phyloP scores from a whole-genome alignment of 2,113 vertebrate genomes.

The Malurus alboscapulatus region DNA sequence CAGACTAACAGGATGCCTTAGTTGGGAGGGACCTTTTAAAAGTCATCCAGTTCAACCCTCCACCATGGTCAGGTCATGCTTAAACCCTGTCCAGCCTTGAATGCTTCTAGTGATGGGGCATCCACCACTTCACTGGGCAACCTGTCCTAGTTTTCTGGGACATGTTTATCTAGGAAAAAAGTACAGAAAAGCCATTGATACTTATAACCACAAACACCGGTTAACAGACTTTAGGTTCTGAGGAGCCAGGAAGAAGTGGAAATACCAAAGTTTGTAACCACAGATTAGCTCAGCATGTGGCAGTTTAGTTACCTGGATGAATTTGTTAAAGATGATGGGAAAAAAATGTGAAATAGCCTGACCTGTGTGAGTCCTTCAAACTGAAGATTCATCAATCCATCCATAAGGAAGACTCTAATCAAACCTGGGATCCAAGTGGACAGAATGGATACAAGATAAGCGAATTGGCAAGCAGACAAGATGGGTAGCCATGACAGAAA shows the following conservation, averaged over 20 bases:
- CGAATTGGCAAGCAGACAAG: not conserved
- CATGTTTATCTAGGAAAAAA: not conserved
- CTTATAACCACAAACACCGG: not conserved
- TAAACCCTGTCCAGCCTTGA: not conserved
- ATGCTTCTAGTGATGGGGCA: not conserved
- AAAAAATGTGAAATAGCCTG: not conserved
- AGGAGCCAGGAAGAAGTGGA: not conserved
- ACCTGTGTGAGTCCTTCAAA: not conserved
- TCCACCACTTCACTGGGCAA: not conserved
- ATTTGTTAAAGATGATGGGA: not conserved
- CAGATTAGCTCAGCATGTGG: not conserved
- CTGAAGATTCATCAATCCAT: not conserved
- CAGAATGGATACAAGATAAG: not conserved
- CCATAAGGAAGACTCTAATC: not conserved
- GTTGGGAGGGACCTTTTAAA: not conserved
- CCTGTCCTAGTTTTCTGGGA: not conserved
- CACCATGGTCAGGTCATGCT: not conserved
- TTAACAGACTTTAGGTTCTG: not conserved
- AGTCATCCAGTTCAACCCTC: not conserved
- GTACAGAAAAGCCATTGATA: not conserved
- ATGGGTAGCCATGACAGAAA: not conserved
- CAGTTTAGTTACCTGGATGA: not conserved
- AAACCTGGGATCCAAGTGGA: not conserved
- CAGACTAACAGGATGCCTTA: not conserved
- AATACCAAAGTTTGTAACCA: not conserved